Base-by-base conservation (phyloP, 2,888 invertebrate genomes). In the Acanthosepion pharaonis region DNA sequence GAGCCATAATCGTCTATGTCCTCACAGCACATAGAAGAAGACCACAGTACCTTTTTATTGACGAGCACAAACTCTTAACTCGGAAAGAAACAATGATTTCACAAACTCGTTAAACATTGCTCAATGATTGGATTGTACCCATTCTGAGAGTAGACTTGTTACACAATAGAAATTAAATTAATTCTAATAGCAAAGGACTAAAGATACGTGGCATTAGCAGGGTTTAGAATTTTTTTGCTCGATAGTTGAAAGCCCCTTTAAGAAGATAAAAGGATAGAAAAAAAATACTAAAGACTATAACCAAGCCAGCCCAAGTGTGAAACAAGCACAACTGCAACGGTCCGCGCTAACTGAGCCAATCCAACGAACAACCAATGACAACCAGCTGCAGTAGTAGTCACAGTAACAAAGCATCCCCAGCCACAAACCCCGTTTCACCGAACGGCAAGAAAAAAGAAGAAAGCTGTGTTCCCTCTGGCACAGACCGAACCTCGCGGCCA, bases 391-490 rank as follows among this genome's bases (percentile, higher is more conserved):
- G 78, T n/a, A 33, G 11, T 33, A 78, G 78, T 15, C 11, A 33
- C 11, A 78, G 78, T 33, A n/a, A 15, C 78, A 5, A 78, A 78
- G 33, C 78, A 78, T 18, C n/a, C n/a, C 78, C n/a, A n/a, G 15
- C n/a, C 78, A 33, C n/a, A 15, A 33, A 9, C 78, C 78, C 15
- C 11, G n/a, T 78, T 9, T n/a, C 28, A 8, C 78, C 11, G 23
- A 20, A n/a, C 78, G n/a, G 78, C 78, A 78, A 78, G 11, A 5
- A 78, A n/a, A 5, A 78, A n/a, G 9, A 15, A 33, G 33, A 78
- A 78, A 78, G 78, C 28, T 78, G 78, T n/a, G 78, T 78, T 78
- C 78, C 64, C 78, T 78, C 78, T n/a, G 78, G n/a, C 78, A 33
- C 78, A n/a, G 33, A 33, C n/a, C 78, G 78, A 78, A 18, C 15